Conservation (phyloP, 2,888 invertebrate genomes). For the Drosophila phalerata region DNA sequence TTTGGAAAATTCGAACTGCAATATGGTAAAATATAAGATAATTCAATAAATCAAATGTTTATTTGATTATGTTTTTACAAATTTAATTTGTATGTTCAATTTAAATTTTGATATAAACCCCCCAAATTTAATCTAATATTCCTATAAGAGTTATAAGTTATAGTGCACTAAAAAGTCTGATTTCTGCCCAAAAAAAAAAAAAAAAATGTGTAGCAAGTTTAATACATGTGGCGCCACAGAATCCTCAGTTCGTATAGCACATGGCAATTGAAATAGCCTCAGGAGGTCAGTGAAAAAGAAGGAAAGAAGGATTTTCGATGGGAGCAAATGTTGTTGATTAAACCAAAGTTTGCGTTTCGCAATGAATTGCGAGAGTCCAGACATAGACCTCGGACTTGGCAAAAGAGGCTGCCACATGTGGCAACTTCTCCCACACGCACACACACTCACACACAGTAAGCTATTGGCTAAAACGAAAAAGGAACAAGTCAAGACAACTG, state of each 20-base stretch:
- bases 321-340: slow-evolving; percentile 53
- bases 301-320: background rate
- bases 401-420: slow-evolving; percentile 10
- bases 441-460: no score
- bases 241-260: background rate
- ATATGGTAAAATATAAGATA: no score
- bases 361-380: slow-evolving; percentile 15
- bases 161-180: background rate
- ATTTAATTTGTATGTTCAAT: no score
- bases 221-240: slow-evolving; percentile 6
- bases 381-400: background rate
- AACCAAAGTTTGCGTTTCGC: slow-evolving; percentile 52
- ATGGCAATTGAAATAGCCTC: slow-evolving; percentile 19
- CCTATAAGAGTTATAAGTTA: no score
- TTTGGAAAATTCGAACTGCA: no score
- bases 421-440: slow-evolving; percentile 10
- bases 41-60: background rate
- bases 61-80: background rate
- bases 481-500: slow-evolving; percentile 36
- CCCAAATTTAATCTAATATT: no score
- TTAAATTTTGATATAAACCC: no score
- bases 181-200: no score
- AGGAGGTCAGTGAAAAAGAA: slow-evolving; percentile 3
- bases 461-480: slow-evolving; percentile 35
- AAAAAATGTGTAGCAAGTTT: slow-evolving; percentile 15